A percentile compares a stretch with the other conserved stretches of the same genome.
Evolutionary conservation across 2,113 vertebrate genomes (phyloP).

Genomic region (Callocephalon fimbriatum): DNA sequence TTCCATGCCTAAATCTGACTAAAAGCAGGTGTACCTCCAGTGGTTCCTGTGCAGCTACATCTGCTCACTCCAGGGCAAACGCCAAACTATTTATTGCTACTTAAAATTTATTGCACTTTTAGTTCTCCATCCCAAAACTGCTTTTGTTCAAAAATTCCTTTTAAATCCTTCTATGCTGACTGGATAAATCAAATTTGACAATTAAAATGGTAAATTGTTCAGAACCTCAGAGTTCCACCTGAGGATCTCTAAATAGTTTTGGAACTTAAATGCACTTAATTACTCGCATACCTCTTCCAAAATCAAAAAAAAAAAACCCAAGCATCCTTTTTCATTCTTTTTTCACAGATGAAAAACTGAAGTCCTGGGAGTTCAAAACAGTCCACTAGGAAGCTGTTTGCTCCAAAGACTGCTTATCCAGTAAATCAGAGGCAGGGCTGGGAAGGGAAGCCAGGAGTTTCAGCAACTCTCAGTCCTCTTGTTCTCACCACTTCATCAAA

Average conservation of each 20-base stretch:
- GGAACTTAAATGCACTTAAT: not conserved
- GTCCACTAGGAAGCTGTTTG: not conserved
- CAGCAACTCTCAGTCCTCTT: constrained; percentile 41
- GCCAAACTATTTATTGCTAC: constrained; percentile 56
- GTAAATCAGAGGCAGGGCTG: constrained; percentile 13
- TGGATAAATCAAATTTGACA: constrained; percentile 52
- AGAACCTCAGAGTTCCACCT: constrained; percentile 37
- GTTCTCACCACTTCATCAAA: constrained; percentile 55
- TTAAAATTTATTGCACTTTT: constrained; percentile 59
- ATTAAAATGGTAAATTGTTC: constrained; percentile 33
- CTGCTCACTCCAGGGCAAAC: constrained; percentile 17
- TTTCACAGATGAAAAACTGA: not conserved
- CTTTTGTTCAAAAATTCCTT: constrained; percentile 59
- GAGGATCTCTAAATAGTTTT: constrained; percentile 22
- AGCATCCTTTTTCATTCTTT: not conserved
- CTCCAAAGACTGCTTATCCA: constrained; percentile 7
- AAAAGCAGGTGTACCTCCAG: constrained; percentile 49
- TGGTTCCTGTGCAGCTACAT: constrained; percentile 39
- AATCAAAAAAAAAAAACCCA: not conserved
- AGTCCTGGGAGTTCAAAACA: not conserved
- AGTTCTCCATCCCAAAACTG: not conserved
- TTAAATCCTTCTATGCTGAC: constrained; percentile 18
- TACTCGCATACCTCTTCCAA: not conserved
- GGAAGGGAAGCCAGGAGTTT: constrained; percentile 31
- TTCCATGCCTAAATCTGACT: not conserved